Conservation (phyloP, 1,140 invertebrate species). For the Euglossa dilemma region DNA sequence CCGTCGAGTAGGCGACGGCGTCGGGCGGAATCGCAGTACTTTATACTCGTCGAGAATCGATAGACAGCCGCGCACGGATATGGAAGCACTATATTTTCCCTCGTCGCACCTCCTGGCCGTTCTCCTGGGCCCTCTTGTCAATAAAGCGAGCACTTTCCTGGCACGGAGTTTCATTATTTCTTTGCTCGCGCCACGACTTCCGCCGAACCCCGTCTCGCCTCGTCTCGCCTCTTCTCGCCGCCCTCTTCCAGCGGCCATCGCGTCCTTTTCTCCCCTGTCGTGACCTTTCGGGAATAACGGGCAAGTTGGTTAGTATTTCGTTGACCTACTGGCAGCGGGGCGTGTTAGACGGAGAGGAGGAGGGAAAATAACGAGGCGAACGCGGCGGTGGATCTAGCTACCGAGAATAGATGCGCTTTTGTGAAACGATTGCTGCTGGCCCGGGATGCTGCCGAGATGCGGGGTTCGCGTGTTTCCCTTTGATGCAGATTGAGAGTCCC, state of each 20-base stretch:
- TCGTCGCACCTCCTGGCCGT: slow-evolving; percentile 69
- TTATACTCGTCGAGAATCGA: slow-evolving; percentile 80
- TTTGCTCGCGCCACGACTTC: slow-evolving; percentile 61
- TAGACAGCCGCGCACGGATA: slow-evolving; percentile 79
- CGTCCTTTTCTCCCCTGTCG: not conserved
- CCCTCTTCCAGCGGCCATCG: not conserved
- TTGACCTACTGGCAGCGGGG: slow-evolving; percentile 40
- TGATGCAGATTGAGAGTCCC: not conserved
- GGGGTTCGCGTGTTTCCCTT: slow-evolving; percentile 7
- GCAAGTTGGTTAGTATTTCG: slow-evolving; percentile 40
- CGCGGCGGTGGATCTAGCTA: no score
- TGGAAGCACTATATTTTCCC: slow-evolving; percentile 77
- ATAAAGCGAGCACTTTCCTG: slow-evolving; percentile 79
- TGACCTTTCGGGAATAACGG: slow-evolving; percentile 22
- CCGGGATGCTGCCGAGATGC: not conserved
- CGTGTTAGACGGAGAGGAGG: not conserved
- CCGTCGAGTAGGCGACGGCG: slow-evolving; percentile 75
- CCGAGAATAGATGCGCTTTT: not conserved
- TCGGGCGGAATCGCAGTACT: slow-evolving; percentile 76
- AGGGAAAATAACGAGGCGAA: slow-evolving; percentile 15
- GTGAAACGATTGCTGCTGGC: slow-evolving; percentile 4
- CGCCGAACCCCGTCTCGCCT: not conserved
- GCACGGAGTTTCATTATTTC: slow-evolving; percentile 78
- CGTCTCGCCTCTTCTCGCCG: not conserved
- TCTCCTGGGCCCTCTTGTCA: slow-evolving; percentile 73